Conservation (phyloP, 2,113 vertebrate genomes). For the Actenoides lindsayi region DNA sequence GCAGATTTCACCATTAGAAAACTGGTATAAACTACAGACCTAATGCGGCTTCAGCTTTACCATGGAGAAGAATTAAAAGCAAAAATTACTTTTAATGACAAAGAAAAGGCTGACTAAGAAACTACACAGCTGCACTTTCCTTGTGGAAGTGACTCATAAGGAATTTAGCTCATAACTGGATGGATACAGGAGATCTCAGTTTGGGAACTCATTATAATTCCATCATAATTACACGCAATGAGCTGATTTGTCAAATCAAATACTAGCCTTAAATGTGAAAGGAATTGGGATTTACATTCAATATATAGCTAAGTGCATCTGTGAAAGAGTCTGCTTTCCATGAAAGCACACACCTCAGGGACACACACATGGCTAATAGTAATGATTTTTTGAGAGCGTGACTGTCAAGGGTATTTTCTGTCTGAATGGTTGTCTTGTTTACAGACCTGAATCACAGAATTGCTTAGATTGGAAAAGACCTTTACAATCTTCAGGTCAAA, state of each 20-base stretch:
- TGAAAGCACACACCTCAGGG: background rate
- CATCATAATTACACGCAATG: background rate
- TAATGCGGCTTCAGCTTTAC: background rate
- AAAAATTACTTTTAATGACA: background rate
- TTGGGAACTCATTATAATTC: background rate
- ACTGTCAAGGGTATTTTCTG: background rate
- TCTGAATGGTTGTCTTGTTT: background rate
- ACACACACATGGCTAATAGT: background rate
- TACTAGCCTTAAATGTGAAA: background rate
- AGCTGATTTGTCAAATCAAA: conserved; percentile 1
- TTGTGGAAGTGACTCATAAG: background rate
- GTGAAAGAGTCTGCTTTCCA: background rate
- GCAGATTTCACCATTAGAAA: background rate
- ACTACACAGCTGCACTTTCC: background rate
- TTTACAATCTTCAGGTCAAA: too few relatives aligned
- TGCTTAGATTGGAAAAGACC: too few relatives aligned
- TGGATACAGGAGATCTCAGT: conserved; percentile 2
- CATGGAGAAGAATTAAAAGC: background rate
- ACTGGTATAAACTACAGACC: background rate
- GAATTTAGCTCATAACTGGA: background rate
- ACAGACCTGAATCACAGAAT: too few relatives aligned
- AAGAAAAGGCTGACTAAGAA: conserved; percentile 38
- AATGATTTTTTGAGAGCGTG: background rate
- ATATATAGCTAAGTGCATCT: background rate
- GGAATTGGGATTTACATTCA: background rate